phyloP scores from a whole-genome alignment of 2,113 vertebrate genomes.

The Kobus ellipsiprymnus region DNA sequence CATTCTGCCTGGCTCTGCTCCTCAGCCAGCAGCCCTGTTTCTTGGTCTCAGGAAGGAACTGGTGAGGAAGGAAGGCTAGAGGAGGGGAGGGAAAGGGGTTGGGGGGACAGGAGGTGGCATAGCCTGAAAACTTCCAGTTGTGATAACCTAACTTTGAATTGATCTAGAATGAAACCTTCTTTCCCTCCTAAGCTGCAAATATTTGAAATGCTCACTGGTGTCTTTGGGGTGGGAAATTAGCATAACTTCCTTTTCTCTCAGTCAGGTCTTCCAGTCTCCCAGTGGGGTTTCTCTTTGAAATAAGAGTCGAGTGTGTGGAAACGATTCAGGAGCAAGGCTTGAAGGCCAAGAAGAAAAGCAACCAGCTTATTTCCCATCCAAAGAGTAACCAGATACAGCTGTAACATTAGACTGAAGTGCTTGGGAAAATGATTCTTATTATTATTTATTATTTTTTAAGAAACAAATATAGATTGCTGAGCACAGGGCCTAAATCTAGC shows the following conservation, averaged over 20 bases:
- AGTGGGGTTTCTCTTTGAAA: conserved; percentile 66
- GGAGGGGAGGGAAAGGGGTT: not conserved
- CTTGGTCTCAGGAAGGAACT: not conserved
- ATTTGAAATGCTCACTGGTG: conserved; percentile 21
- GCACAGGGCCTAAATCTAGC: not conserved
- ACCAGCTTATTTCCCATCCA: conserved; percentile 34
- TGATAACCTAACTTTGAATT: not conserved
- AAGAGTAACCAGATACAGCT: conserved; percentile 66
- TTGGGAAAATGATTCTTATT: conserved; percentile 50
- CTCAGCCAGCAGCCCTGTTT: not conserved
- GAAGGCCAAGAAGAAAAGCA: conserved; percentile 55
- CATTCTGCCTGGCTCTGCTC: not conserved
- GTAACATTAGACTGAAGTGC: conserved; percentile 44
- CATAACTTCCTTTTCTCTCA: conserved; percentile 56
- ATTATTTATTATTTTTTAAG: conserved; percentile 42
- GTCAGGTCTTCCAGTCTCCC: conserved; percentile 37
- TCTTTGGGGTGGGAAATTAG: conserved; percentile 31
- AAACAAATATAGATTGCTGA: conserved; percentile 1
- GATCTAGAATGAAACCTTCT: not conserved
- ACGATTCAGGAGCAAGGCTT: conserved; percentile 42
- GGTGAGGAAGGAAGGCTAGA: not conserved
- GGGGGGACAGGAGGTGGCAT: not conserved
- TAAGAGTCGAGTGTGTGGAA: conserved; percentile 58
- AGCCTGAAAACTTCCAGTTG: not conserved
- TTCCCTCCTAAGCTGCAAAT: not conserved